A percentile compares a stretch with the other conserved stretches of the same genome.
Evolutionary conservation across 2,797 vertebrate genomes (phyloP).

Genomic region (Microchirus variegatus): DNA sequence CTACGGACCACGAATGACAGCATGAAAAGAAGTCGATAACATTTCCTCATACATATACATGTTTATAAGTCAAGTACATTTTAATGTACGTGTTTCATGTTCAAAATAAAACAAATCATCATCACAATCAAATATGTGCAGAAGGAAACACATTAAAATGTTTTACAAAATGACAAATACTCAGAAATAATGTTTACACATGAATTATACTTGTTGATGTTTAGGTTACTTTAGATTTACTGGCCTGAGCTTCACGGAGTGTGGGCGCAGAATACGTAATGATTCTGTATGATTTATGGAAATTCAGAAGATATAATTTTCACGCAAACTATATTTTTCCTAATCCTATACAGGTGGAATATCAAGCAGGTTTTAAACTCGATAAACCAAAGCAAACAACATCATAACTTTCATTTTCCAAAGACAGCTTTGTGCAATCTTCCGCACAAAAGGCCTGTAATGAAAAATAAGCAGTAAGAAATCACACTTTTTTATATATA

Average conservation of each 20-base stretch:
- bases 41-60: background rate
- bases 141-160: no score
- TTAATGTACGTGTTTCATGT: no score
- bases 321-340: background rate
- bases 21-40: background rate
- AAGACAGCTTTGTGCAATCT: no score
- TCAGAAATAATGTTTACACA: no score
- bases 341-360: background rate
- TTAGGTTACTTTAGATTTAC: constrained; percentile 7
- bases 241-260: constrained; percentile 1
- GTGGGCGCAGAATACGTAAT: background rate
- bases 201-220: background rate
- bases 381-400: background rate
- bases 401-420: no score
- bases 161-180: no score
- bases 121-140: no score
- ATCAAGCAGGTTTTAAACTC: background rate
- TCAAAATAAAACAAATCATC: no score
- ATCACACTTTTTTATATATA: no score
- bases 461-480: no score
- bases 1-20: background rate
- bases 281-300: background rate
- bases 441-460: no score
- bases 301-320: constrained; percentile 1
- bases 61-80: background rate